Base-by-base conservation (phyloP, 2,113 vertebrate genomes). In the Elephas maximus region DNA sequence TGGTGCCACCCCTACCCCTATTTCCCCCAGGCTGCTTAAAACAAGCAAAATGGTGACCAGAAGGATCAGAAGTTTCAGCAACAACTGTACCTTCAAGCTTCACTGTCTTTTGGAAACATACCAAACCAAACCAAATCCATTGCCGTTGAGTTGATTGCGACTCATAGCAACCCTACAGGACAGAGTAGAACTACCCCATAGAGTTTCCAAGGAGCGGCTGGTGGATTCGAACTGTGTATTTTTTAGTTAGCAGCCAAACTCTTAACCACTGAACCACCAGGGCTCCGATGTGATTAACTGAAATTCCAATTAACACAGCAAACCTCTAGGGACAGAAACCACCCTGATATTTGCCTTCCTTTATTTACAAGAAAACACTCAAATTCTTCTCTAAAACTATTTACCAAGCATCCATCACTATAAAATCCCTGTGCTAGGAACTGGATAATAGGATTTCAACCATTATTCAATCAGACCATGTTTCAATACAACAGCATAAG, bases 101-200 rank as follows among this genome's bases (percentile, higher is more conserved):
- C 80, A 89, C 24, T 97, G 96, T 96, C 96, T 94, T 91, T 95
- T 97, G 94, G 91, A 97, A 97, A 76, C 76, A 88, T 97, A 57
- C 93, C 97, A 90, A 96, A 57, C 53, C 53, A 57, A 57, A 57
- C 53, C 53, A 57, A 57, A 57, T 17, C 15, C 53, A 57, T 57
- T 57, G 53, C 15, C 15, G 8, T 17, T 57, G 53, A 57, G 53
- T 57, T 12, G 11, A 57, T 17, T 57, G 53, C 15, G 2, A 57
- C 11, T 57, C 15, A 14, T 57, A 57, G 53, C 53, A 57, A 57
- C 53, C 53, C 53, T 57, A 17, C 15, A 57, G 53, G 53, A 57
- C 53, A 57, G 15, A 12, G 53, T 57, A 57, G 10, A 48, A 57
- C 53, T 57, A 57, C 1, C 51, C 51, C 51, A 53, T 12, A 53